Conservation (phyloP, 2,888 invertebrate species). For the Fragum fragum region DNA sequence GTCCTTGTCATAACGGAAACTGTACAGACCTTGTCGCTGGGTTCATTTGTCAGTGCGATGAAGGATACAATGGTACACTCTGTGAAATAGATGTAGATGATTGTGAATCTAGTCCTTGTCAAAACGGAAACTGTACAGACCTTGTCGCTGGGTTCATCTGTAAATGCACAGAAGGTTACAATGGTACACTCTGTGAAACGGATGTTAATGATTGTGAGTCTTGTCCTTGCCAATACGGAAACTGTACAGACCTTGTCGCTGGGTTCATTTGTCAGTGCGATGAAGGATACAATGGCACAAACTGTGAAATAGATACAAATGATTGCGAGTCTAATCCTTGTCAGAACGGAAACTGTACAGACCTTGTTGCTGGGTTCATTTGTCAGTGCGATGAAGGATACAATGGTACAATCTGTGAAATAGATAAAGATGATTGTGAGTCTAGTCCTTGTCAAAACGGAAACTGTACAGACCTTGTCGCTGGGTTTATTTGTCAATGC, state of each 20-base stretch:
- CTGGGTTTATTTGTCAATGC: background rate
- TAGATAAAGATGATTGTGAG: background rate
- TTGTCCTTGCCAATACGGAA: conserved; percentile 3
- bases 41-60: background rate
- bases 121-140: conserved; percentile 23
- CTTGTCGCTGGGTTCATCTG: background rate
- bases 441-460: conserved; percentile 19
- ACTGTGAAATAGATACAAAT: background rate
- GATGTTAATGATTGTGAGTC: conserved; percentile 10
- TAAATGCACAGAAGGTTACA: background rate
- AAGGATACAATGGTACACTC: background rate
- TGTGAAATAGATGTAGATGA: conserved; percentile 13
- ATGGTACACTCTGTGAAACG: background rate
- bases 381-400: conserved; percentile 11
- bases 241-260: background rate
- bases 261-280: background rate
- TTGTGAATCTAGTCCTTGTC: background rate
- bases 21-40: background rate
- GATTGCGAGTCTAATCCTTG: background rate
- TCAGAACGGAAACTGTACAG: conserved; percentile 1
- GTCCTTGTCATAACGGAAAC: background rate
- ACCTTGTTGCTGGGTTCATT: background rate
- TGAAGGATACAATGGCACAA: background rate
- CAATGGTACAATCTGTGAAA: conserved; percentile 5
- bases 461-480: background rate